These are phyloP conservation scores for Lampris incognitus DNA, from an alignment of 2,113 vertebrate species.

Conservation along the genomic window DNA sequence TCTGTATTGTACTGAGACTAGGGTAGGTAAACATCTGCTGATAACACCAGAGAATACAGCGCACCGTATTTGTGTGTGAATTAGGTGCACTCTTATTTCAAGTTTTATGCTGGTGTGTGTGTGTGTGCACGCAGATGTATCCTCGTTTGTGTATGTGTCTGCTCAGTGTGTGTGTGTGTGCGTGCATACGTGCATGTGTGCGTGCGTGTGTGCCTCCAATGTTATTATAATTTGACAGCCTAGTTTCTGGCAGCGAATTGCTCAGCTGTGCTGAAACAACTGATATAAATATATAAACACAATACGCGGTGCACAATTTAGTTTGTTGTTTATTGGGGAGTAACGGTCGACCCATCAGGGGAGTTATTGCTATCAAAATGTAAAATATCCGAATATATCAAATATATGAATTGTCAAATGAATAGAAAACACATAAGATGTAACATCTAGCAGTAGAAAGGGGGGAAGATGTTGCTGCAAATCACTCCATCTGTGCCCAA, in stretches of 20 bases:
- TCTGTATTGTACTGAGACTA: slow-evolving; percentile 77
- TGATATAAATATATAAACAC: slow-evolving; percentile 51
- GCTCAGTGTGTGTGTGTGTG: neutral
- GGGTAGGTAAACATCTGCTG: slow-evolving; percentile 78
- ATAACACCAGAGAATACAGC: slow-evolving; percentile 72
- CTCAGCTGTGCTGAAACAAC: slow-evolving; percentile 72
- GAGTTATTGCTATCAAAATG: slow-evolving; percentile 71
- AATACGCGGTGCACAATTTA: slow-evolving; percentile 14
- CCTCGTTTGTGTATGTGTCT: slow-evolving; percentile 13
- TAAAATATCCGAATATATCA: slow-evolving; percentile 63
- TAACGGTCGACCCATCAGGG: slow-evolving; percentile 54
- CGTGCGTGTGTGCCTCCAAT: slow-evolving; percentile 10
- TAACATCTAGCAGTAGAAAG: slow-evolving; percentile 18
- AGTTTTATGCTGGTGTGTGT: slow-evolving; percentile 15
- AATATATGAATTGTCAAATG: slow-evolving; percentile 58
- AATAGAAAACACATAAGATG: slow-evolving; percentile 48
- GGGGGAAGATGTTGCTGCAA: slow-evolving; percentile 45
- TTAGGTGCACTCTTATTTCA: slow-evolving; percentile 21
- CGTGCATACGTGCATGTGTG: neutral
- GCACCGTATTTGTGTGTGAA: slow-evolving; percentile 11
- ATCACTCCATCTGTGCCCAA: slow-evolving; percentile 63
- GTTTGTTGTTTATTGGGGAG: slow-evolving; percentile 20
- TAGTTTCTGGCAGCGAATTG: slow-evolving; percentile 58
- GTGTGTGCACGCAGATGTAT: slow-evolving; percentile 1
- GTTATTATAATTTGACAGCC: slow-evolving; percentile 62